Base-by-base conservation (phyloP, 2,113 vertebrate genomes). In the Ornithorhynchus anatinus region DNA sequence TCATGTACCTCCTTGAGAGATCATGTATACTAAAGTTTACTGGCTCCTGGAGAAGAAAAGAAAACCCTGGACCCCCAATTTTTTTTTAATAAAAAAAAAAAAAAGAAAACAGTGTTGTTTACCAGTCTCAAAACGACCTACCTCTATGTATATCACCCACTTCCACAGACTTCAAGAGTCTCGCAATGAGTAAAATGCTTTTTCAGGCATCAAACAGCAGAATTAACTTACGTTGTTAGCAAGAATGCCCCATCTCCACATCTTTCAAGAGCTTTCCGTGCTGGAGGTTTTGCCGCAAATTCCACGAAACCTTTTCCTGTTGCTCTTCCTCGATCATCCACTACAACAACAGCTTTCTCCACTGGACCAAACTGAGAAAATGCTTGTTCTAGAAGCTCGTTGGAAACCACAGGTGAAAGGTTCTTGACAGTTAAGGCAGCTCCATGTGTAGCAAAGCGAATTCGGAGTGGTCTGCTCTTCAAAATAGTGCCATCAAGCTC, bases 341-440 rank as follows among this genome's bases (percentile, higher is more conserved):
- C 97, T 43, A 98, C 94, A 10, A 98, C 96, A 20, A 99, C 84
- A 1, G 97, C 96, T 79, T 98, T 93, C 68, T 99, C 98, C 81
- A 99, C 96, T 0, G 93, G 95, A 14, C 98, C 98, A 77, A 99
- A 99, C 31, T 98, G 94, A 40, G 95, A 95, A 84, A 99, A 99
- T 0, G 97, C 96, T 94, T 99, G 94, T 47, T 99, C 98, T 77
- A 99, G 91, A 14, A 99, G 95, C 85, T 99, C 98, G 59, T 99
- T 99, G 39, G 97, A 99, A 72, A 99, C 97, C 35, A 94, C 92
- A 1, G 96, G 95, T 51, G 97, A 93, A 67, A 99, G 94, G 81
- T 99, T 99, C 86, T 96, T 95, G 36, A 99, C 95, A 0, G 94
- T 95, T 32, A 99, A 91, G 3, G 97, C 95, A 58, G 97, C 93